Base-by-base conservation (phyloP, 1,140 invertebrate species). In the Augochlora pura region DNA sequence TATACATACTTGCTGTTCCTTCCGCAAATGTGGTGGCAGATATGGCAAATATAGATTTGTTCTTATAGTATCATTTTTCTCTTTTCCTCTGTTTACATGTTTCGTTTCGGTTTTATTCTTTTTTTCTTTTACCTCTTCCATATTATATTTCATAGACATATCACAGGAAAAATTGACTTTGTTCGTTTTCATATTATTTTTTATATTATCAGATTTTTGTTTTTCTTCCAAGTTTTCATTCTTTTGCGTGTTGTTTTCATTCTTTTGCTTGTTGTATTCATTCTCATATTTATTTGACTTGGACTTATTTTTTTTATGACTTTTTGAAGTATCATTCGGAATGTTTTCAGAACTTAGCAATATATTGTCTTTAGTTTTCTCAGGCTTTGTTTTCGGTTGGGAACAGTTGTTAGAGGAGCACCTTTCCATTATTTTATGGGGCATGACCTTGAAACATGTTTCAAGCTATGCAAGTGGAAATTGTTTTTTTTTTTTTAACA, bases 41-140 rank as follows among this genome's bases (percentile, higher is more conserved):
- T 62, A 70, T 81, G 73, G 86, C 89, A 4, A 32, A 32, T 32
- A 32, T 32, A 32, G 32, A 32, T 89, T 88, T 52, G 75, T 57
- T 67, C 84, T 85, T 73, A 80, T 70, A 59, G 62, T 62, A 76
- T 82, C 67, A 63, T 69, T 81, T 87, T 86, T 81, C 73, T 66
- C 64, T 87, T 81, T 80, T 88, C 83, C 77, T 60, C 77, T 82
- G 82, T 80, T 89, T 85, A 72, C 87, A 71, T 88, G 86, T 71
- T 85, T 91, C 82, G 91, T 91, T 79, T 90, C 90, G 39, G 88
- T 89, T 80, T 92, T 92, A 77, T 91, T 91, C 70, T 87, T 91
- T 86, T 91, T 91, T 42, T 91, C 91, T 82, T 93, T 91, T 27
- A 77, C 82, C 54, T 91, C 88, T 84, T 90, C 90, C 1, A 82